Conservation (phyloP, 2,888 invertebrate genomes). For the Megamerina dolium region DNA sequence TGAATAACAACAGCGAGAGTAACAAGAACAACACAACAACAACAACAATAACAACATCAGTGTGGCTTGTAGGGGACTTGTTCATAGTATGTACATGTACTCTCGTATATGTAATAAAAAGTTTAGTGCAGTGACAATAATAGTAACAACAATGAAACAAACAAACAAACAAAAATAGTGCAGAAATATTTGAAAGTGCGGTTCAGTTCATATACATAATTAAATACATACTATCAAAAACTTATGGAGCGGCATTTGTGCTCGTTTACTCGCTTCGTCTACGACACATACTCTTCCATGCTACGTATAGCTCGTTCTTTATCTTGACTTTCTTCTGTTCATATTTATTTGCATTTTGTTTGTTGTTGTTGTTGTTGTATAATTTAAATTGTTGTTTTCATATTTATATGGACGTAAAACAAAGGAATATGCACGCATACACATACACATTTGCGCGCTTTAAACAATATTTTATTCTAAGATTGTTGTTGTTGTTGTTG, state of each 20-base stretch:
- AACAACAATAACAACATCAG: too few relatives aligned
- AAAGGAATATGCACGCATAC: too few relatives aligned
- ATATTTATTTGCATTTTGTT: background rate
- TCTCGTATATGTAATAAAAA: background rate
- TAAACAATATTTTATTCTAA: too few relatives aligned
- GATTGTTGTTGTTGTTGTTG: conserved; percentile 1
- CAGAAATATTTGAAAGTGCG: background rate
- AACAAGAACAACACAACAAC: background rate
- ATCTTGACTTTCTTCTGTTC: too few relatives aligned
- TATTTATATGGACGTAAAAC: too few relatives aligned
- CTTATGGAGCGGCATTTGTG: conserved; percentile 9
- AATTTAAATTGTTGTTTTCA: background rate
- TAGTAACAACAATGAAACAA: background rate
- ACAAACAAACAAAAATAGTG: background rate
- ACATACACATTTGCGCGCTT: too few relatives aligned
- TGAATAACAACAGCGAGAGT: background rate
- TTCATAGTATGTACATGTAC: background rate
- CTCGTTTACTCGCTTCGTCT: background rate
- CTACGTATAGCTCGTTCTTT: too few relatives aligned
- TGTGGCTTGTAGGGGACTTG: background rate
- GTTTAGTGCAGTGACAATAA: background rate
- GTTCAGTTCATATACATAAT: conserved; percentile 16
- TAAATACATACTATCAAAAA: conserved; percentile 17
- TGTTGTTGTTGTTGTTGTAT: background rate
- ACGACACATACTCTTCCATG: too few relatives aligned